Conservation (phyloP, 2,797 vertebrate genomes). For the Hybognathus amarus region DNA sequence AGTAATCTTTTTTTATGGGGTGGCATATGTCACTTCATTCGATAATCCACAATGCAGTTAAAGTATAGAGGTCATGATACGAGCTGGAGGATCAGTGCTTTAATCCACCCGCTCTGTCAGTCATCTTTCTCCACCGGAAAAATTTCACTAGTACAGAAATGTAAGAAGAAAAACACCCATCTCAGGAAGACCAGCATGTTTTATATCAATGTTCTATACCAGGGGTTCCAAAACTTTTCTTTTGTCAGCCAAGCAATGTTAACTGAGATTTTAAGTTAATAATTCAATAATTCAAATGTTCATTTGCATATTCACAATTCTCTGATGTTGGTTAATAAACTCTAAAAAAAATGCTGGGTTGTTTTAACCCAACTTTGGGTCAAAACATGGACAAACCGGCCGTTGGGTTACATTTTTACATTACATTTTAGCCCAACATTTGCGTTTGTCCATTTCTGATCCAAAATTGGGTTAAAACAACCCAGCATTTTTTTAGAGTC, state of each 20-base stretch:
- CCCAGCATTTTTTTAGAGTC: too few relatives aligned
- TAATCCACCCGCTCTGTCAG: constrained; percentile 81
- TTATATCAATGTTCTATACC: neutral
- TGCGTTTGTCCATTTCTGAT: too few relatives aligned
- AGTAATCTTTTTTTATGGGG: constrained; percentile 74
- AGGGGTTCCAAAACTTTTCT: neutral
- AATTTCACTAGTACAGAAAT: neutral
- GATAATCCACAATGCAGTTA: constrained; percentile 78
- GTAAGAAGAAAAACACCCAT: neutral
- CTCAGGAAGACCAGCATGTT: neutral
- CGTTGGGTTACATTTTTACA: too few relatives aligned
- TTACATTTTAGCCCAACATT: too few relatives aligned
- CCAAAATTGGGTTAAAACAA: too few relatives aligned
- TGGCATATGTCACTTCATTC: constrained; percentile 78
- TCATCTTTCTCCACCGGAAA: constrained; percentile 78
- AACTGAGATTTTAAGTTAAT: neutral
- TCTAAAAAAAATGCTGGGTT: too few relatives aligned
- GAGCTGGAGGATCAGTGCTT: constrained; percentile 78
- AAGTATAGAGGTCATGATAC: constrained; percentile 81
- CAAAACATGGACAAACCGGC: too few relatives aligned
- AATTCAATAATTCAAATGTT: neutral
- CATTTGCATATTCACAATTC: neutral
- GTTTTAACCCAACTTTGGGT: too few relatives aligned
- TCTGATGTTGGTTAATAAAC: neutral
- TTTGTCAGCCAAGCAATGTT: neutral